phyloP scores from a whole-genome alignment of 1,140 invertebrate genomes.

The Chrysomallon squamiferum region DNA sequence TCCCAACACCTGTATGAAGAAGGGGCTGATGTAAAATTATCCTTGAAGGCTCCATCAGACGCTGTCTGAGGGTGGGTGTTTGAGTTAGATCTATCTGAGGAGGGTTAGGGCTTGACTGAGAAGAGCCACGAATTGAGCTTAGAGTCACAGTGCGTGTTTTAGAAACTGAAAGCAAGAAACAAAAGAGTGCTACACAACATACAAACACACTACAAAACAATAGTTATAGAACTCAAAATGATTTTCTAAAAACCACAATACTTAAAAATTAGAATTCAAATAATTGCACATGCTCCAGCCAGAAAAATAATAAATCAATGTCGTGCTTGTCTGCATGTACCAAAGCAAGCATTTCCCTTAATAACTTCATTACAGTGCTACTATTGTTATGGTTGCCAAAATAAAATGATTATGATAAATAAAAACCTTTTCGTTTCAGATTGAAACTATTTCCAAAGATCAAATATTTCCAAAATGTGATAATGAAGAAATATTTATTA shows the following conservation, averaged over 20 bases:
- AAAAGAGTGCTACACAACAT: slow-evolving; percentile 15
- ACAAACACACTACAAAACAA: slow-evolving; percentile 23
- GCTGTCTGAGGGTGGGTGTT: slow-evolving; percentile 48
- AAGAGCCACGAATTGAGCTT: slow-evolving; percentile 28
- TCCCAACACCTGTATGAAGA: slow-evolving; percentile 38
- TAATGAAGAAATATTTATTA: too few species aligned
- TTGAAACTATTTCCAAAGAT: too few species aligned
- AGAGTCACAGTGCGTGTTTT: slow-evolving; percentile 44
- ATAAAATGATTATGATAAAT: too few species aligned
- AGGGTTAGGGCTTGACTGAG: slow-evolving; percentile 24
- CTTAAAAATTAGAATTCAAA: slow-evolving; percentile 3
- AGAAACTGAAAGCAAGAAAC: slow-evolving; percentile 56
- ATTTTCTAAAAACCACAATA: slow-evolving; percentile 17
- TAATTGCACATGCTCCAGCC: too few species aligned
- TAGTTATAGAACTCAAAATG: slow-evolving; percentile 12
- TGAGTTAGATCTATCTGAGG: slow-evolving; percentile 26
- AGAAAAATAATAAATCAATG: too few species aligned
- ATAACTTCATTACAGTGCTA: too few species aligned
- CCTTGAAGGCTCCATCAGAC: slow-evolving; percentile 48
- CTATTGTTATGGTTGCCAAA: too few species aligned
- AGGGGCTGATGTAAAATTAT: slow-evolving; percentile 41
- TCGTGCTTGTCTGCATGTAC: too few species aligned
- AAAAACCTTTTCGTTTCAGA: too few species aligned
- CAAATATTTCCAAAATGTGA: too few species aligned
- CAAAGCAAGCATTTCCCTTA: too few species aligned